Evolutionary conservation across 2,113 vertebrate genomes (phyloP), one percentile per base, ranked within the genome.

Genomic region (Gadus chalcogrammus): DNA sequence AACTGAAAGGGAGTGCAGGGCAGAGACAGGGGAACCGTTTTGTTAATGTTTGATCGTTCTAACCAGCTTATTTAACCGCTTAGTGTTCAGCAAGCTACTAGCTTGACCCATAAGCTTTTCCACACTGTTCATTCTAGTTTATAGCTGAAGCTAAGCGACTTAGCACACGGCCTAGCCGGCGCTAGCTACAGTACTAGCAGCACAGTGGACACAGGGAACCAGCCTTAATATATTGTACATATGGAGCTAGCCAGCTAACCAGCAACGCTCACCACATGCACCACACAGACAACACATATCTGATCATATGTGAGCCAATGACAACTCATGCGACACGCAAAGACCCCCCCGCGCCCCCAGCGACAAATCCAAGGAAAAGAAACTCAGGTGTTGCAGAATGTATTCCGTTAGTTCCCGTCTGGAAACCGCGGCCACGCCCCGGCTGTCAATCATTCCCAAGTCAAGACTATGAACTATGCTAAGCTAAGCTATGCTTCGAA

Each of bases 341-440:
- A 91, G 90, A 91, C 74, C 31, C 12, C 24, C 73, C 16, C 77
- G 67, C 61, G 35, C 60, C 60, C 92, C 88, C 90, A 8, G 42
- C 8, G 2, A 48, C 8, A 6, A 48, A 48, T 48, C 42, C 42
- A 48, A 75, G 89, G 94, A 93, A 92, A 93, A 88, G 93, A 94
- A 94, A 94, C 95, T 97, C 95, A 95, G 95, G 95, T 96, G 91
- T 93, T 91, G 92, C 94, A 94, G 94, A 96, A 95, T 95, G 94
- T 96, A 94, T 92, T 24, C 24, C 24, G 24, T 24, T 89, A 90
- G 91, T 83, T 48, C 42, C 42, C 42, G 2, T 24, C 42, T 2
- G 86, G 89, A 93, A 91, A 91, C 90, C 91, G 91, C 91, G 93
- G 94, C 94, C 93, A 93, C 93, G 92, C 81, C 88, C 92, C 88